These are phyloP conservation scores for Linyphia triangularis DNA, from an alignment of 2,888 invertebrate genomes.

Conservation along the genomic window DNA sequence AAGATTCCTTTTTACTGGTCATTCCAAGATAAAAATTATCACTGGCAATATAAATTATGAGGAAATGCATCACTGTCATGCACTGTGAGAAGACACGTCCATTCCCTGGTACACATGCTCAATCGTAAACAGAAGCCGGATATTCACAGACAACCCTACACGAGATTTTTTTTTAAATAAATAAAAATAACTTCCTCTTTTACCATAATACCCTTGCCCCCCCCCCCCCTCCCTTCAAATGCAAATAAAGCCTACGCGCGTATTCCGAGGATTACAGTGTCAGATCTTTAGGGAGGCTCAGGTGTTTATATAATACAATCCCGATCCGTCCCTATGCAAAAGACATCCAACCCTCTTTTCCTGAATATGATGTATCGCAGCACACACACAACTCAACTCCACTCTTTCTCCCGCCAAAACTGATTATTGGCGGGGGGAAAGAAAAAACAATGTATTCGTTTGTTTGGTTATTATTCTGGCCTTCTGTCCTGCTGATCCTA, in stretches of 20 bases:
- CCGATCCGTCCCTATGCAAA: slow-evolving; percentile 71
- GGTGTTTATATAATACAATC: slow-evolving; percentile 74
- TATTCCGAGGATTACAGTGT: slow-evolving; percentile 69
- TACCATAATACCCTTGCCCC: not conserved
- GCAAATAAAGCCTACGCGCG: slow-evolving; percentile 56
- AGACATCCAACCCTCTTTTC: slow-evolving; percentile 25
- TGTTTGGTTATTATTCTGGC: slow-evolving; percentile 1
- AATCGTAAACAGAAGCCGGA: not conserved
- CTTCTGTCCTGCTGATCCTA: slow-evolving; percentile 47
- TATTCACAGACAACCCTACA: not conserved
- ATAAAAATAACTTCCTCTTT: not conserved
- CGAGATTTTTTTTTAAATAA: not conserved
- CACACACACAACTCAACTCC: slow-evolving; percentile 9
- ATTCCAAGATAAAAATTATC: no score
- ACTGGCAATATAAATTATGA: not conserved
- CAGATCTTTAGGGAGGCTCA: slow-evolving; percentile 61
- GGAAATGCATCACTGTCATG: not conserved
- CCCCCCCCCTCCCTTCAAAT: slow-evolving; percentile 26
- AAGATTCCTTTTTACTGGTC: no score
- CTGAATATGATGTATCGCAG: slow-evolving; percentile 70
- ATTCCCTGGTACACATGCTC: not conserved
- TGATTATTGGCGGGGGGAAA: slow-evolving; percentile 52
- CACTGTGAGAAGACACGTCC: not conserved
- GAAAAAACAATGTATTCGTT: slow-evolving; percentile 29
- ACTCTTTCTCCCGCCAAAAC: slow-evolving; percentile 30